Evolutionary conservation across 2,888 invertebrate genomes (phyloP), one percentile per base, ranked within the genome.

Genomic region (Rhagium mordax): DNA sequence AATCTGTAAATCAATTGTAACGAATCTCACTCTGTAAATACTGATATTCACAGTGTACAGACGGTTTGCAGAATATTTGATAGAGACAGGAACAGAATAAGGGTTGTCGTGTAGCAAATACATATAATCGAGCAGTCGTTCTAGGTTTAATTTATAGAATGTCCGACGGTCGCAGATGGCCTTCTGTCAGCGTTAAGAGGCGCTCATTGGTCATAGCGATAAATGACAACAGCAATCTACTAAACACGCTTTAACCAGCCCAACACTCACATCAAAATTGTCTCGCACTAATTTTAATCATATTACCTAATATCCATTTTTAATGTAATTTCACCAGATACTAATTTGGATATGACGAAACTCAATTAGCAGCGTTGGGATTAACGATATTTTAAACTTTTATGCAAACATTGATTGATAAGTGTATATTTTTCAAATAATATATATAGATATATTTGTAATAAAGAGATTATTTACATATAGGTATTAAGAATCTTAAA

Each of bases 121-220:
- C 21, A 15, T 48, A 47, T 53, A 65, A 65, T 65, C 71, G 71
- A 71, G 71, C 71, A 48, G 69, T 72, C 70, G 66, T 41, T 73
- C 74, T 71, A 75, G 76, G 80, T 79, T 81, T 81, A 83, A 83
- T 83, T 83, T 83, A 78, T 80, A 76, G 78, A 81, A 78, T 79
- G 81, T 78, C 81, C 81, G 77, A 74, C 68, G 82, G 82, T 71
- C 83, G 78, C 84, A 84, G 84, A 84, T 84, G 84, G 80, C 79
- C 81, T 78, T 74, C 81, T 83, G 84, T 84, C 83, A 83, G 72
- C 78, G 82, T 75, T 84, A 82, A 84, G 81, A 82, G 83, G 80
- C 74, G 78, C 81, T 81, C 83, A 83, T 84, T 84, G 84, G 84
- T 84, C 83, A 84, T 81, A 74, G 76, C 79, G 80, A 83, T 79